Conservation (phyloP, 2,797 vertebrate species). For the Platyrinchus mystaceus region DNA sequence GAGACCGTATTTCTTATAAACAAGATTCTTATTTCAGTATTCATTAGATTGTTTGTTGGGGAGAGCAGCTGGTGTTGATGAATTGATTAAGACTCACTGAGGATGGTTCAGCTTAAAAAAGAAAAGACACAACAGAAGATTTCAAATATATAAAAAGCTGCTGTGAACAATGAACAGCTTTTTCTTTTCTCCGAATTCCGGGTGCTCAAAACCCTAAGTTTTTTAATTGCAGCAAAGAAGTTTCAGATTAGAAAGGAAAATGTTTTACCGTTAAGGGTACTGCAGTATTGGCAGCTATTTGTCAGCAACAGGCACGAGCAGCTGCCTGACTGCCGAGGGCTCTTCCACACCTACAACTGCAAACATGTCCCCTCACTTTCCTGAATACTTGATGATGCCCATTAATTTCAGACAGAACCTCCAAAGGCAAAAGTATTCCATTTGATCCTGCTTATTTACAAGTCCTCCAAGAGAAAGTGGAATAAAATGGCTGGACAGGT, state of each 20-base stretch:
- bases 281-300: background rate
- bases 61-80: slow-evolving; percentile 31
- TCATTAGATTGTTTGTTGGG: slow-evolving; percentile 35
- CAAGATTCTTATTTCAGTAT: background rate
- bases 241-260: background rate
- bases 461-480: background rate
- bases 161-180: background rate
- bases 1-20: background rate
- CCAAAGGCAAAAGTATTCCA: background rate
- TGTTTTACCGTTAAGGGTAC: background rate
- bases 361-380: background rate
- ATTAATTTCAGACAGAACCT: background rate
- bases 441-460: background rate
- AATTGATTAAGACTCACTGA: background rate
- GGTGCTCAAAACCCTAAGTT: background rate
- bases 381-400: background rate
- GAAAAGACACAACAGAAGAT: background rate
- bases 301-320: rapidly evolving
- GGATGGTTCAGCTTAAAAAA: background rate
- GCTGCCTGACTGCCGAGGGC: background rate
- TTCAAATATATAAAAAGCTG: background rate
- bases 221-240: background rate
- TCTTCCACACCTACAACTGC: background rate
- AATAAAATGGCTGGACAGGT: background rate
- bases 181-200: background rate